phyloP scores from a whole-genome alignment of 2,888 invertebrate species.

The Periphyllus acericola region DNA sequence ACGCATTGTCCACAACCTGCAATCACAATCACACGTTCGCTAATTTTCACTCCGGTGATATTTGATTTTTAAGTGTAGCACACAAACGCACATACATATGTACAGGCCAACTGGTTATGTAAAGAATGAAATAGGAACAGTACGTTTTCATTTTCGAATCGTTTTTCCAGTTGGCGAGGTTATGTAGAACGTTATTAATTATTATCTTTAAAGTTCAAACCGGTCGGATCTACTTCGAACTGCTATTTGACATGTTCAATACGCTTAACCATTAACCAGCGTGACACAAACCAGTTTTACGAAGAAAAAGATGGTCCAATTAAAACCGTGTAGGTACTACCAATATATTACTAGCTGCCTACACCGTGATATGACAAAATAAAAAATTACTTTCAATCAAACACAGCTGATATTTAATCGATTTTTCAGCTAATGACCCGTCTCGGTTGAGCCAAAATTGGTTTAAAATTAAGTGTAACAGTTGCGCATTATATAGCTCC shows the following conservation, averaged over 20 bases:
- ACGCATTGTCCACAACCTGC: no score
- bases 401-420: background rate
- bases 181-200: slow-evolving; percentile 18
- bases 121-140: background rate
- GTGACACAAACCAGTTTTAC: background rate
- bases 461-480: background rate
- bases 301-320: background rate
- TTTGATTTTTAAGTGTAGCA: no score
- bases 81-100: no score
- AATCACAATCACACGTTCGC: no score
- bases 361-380: background rate
- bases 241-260: slow-evolving; percentile 8
- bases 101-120: no score
- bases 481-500: background rate
- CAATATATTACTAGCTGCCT: background rate
- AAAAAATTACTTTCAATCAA: background rate
- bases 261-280: background rate
- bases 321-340: background rate
- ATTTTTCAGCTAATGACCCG: background rate
- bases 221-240: slow-evolving; percentile 2
- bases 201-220: slow-evolving; percentile 14
- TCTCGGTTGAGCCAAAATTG: background rate
- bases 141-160: background rate
- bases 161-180: slow-evolving; percentile 8
- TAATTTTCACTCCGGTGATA: no score